Evolutionary conservation across 1,140 invertebrate genomes (phyloP).

Genomic region (Hylaeus volcanicus): DNA sequence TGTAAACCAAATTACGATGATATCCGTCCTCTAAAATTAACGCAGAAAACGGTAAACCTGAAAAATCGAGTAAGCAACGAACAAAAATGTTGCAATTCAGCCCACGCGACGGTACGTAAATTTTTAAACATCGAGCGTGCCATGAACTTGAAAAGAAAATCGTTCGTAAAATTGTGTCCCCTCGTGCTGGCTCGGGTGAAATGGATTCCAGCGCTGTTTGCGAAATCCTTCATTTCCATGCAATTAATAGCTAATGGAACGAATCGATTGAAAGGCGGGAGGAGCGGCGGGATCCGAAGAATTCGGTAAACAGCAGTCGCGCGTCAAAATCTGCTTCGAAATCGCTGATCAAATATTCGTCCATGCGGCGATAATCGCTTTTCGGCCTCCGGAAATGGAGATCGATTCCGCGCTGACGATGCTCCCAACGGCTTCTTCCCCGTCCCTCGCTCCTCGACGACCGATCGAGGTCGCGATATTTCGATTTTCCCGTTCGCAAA

Average conservation of each 20-base stretch:
- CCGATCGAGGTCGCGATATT: slow-evolving; percentile 21
- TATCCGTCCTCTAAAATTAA: too few relatives aligned
- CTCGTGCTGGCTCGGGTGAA: not conserved
- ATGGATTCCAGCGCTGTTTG: slow-evolving; percentile 10
- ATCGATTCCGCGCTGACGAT: slow-evolving; percentile 38
- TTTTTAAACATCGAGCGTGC: not conserved
- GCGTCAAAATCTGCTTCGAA: slow-evolving; percentile 25
- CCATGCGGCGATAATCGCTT: slow-evolving; percentile 39
- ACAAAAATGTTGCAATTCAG: too few relatives aligned
- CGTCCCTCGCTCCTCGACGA: not conserved
- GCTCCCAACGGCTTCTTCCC: not conserved
- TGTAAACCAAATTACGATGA: too few relatives aligned
- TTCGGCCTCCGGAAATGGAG: slow-evolving; percentile 47
- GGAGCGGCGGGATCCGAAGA: not conserved
- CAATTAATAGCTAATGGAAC: not conserved
- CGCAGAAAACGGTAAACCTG: too few relatives aligned
- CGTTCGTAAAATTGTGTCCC: not conserved
- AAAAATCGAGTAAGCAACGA: too few relatives aligned
- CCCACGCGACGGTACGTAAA: not conserved
- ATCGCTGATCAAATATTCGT: slow-evolving; percentile 44
- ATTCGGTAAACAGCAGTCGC: slow-evolving; percentile 25
- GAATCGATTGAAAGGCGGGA: not conserved
- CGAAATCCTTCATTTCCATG: slow-evolving; percentile 34
- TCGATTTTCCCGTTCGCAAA: slow-evolving; percentile 33
- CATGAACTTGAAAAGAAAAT: not conserved